Conservation (phyloP, 1,140 invertebrate genomes). For the Drosophila dunni region DNA sequence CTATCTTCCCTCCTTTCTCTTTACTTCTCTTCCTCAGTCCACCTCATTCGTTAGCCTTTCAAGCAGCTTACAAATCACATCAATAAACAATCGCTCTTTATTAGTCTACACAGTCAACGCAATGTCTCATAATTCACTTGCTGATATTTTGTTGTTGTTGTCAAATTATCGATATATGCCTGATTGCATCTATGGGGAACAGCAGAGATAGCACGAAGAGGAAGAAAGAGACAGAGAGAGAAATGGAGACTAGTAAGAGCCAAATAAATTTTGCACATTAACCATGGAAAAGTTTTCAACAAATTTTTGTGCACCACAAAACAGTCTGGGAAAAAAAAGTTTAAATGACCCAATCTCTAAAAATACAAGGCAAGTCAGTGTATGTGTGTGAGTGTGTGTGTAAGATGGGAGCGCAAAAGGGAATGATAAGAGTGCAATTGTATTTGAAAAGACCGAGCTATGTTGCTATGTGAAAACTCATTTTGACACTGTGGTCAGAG, state of each 20-base stretch:
- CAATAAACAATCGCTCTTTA: not conserved
- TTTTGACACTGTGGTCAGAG: constrained; percentile 52
- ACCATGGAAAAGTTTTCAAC: constrained; percentile 53
- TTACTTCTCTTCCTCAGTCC: not conserved
- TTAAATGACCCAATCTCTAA: constrained; percentile 58
- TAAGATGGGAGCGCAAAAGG: not conserved
- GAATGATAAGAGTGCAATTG: constrained; percentile 31
- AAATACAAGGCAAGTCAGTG: constrained; percentile 43
- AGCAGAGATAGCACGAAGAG: not conserved
- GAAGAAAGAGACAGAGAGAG: not conserved
- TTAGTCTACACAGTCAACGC: not conserved
- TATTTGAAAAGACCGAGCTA: constrained; percentile 24
- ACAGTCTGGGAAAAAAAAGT: constrained; percentile 40
- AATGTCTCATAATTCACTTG: constrained; percentile 10
- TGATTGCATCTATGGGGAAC: constrained; percentile 11
- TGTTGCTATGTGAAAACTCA: constrained; percentile 53
- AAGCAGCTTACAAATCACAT: not conserved
- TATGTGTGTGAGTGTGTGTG: not conserved
- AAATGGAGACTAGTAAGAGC: not conserved
- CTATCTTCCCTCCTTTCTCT: not conserved
- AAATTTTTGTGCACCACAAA: constrained; percentile 49
- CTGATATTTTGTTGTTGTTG: not conserved
- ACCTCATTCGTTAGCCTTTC: not conserved
- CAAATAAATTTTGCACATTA: constrained; percentile 28
- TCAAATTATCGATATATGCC: constrained; percentile 33